Percentiles rank a stretch among this genome's conserved stretches.
These are phyloP conservation scores for Ceyx melanurus DNA, from an alignment of 2,113 vertebrate genomes.

Conservation along the genomic window DNA sequence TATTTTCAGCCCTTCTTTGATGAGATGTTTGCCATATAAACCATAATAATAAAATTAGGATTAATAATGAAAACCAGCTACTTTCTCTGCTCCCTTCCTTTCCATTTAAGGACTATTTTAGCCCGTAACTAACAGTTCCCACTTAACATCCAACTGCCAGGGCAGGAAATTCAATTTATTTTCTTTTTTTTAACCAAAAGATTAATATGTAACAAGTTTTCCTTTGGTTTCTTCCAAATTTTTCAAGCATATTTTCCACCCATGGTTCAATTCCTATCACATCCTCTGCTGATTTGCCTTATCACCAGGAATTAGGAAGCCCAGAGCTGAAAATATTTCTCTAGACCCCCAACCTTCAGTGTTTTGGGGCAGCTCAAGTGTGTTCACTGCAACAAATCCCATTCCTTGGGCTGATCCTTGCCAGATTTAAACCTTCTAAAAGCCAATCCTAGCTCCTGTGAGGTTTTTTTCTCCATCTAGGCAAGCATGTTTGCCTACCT, in stretches of 20 bases:
- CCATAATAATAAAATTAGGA: neutral
- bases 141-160: constrained; percentile 1
- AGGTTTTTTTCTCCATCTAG: neutral
- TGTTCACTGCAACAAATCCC: neutral
- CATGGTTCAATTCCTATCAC: neutral
- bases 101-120: neutral
- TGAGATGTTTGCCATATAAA: neutral
- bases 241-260: neutral
- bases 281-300: neutral
- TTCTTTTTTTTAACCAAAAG: neutral
- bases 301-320: neutral
- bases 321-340: neutral
- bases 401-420: neutral
- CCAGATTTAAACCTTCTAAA: neutral
- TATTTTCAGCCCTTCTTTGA: neutral
- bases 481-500: neutral
- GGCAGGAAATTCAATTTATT: neutral
- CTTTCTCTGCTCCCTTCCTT: neutral
- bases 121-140: constrained; percentile 1
- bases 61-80: neutral
- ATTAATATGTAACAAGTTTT: neutral
- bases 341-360: neutral
- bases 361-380: neutral
- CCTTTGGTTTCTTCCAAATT: constrained; percentile 5
- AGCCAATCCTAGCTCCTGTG: neutral